Conservation (phyloP, 1,140 invertebrate species). For the Chrysomallon squamiferum region DNA sequence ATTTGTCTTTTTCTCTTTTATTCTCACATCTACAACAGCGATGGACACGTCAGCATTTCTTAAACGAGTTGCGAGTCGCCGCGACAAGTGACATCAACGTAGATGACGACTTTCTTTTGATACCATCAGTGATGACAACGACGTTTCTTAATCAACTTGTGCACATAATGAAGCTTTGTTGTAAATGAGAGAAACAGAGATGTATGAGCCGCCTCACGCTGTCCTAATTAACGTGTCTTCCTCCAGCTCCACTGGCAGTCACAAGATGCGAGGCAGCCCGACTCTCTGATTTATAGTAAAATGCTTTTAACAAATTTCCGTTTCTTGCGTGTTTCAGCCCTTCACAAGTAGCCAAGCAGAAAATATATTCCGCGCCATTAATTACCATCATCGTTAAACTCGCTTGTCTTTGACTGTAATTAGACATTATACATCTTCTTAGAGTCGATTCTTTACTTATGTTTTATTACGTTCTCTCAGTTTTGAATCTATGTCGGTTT, state of each 20-base stretch:
- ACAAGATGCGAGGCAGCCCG: not conserved
- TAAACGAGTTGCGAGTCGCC: too few relatives aligned
- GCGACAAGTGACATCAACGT: too few relatives aligned
- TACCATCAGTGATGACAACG: not conserved
- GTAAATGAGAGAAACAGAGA: not conserved
- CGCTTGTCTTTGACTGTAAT: not conserved
- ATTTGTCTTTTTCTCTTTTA: too few relatives aligned
- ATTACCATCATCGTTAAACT: slow-evolving; percentile 2
- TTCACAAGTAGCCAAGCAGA: not conserved
- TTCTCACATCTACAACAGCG: too few relatives aligned
- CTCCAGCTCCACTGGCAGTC: not conserved
- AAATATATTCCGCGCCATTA: slow-evolving; percentile 4
- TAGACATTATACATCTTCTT: not conserved
- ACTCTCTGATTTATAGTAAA: slow-evolving; percentile 2
- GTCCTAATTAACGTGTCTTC: not conserved
- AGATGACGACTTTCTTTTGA: too few relatives aligned
- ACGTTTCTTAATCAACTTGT: not conserved
- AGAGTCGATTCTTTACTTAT: not conserved
- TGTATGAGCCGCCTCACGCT: not conserved
- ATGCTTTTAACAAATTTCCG: slow-evolving; percentile 9
- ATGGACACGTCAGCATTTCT: too few relatives aligned
- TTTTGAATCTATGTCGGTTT: not conserved
- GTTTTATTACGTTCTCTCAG: not conserved
- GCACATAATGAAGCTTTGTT: not conserved
- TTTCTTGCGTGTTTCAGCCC: not conserved